Evolutionary conservation across 2,113 vertebrate species (phyloP).

Genomic region (Chaetops frenatus): DNA sequence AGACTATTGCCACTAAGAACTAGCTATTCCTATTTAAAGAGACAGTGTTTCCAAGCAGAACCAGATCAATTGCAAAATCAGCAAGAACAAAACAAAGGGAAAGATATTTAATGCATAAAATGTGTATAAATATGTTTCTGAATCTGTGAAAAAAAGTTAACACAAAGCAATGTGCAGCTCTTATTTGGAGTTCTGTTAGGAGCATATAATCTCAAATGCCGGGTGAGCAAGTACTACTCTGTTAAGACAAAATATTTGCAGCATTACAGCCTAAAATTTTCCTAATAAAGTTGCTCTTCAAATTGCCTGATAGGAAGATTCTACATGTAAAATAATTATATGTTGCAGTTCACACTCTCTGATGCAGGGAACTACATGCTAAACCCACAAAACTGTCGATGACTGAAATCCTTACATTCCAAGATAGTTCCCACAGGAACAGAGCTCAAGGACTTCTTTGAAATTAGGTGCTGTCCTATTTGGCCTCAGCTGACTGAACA

Average conservation of each 20-base stretch:
- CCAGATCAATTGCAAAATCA: background rate
- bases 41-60: background rate
- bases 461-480: background rate
- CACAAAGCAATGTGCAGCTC: background rate
- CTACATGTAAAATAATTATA: background rate
- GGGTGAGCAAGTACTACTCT: background rate
- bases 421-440: background rate
- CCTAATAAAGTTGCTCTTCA: background rate
- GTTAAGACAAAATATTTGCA: background rate
- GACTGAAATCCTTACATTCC: background rate
- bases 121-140: background rate
- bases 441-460: background rate
- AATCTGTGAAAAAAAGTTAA: background rate
- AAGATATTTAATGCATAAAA: background rate
- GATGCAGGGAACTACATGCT: background rate
- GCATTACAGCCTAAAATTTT: background rate
- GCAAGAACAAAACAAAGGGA: background rate
- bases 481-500: background rate
- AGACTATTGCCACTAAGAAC: background rate
- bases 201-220: background rate
- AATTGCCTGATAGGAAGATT: background rate
- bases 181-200: background rate
- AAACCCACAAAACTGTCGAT: background rate
- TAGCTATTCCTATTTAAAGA: background rate
- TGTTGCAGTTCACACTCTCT: background rate